Base-by-base conservation (phyloP, 2,888 invertebrate genomes). In the Amphimallon solstitiale region DNA sequence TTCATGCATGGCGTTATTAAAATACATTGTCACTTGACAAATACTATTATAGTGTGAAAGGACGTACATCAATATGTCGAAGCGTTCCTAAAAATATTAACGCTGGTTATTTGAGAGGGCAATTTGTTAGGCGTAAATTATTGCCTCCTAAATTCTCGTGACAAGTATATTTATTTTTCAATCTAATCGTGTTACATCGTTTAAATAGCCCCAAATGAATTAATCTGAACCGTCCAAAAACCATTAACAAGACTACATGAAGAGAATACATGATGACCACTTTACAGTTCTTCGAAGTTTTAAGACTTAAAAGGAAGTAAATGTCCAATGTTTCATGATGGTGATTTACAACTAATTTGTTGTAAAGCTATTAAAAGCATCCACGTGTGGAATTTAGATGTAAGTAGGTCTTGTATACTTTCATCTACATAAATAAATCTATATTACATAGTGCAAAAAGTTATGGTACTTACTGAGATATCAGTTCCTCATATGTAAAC, bases 61-160 rank as follows among this genome's bases (percentile, higher is more conserved):
- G n/a, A 35, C 17, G 34, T 29, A 17, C 14, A 29, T 49, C 14
- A 49, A 49, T 29, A 14, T 12, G 14, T 49, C 29, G 48, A 34
- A 12, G 12, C 48, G 29, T 29, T 51, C 15, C 35, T 51, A 35
- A 51, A 49, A 51, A 15, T 23, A 56, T 19, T 40, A 10, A 52
- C 17, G 12, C 40, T 7, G 40, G 21, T 40, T 23, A 23, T 40
- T 52, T 21, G 35, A 52, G 19, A 38, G 12, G 37, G 35, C 19
- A 17, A 37, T 52, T 56, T 56, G 23, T 56, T 56, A 40, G 21
- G 12, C 23, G 23, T 38, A 21, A 38, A 29, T 43, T 40, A 40
- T 56, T 56, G 40, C 56, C 56, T 56, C 23, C 21, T 56, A 56
- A 56, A 23, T 56, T 56, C 56, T 23, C 23, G 21, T 14, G 56